Conservation (phyloP, 2,888 invertebrate species). For the Noctua comes region DNA sequence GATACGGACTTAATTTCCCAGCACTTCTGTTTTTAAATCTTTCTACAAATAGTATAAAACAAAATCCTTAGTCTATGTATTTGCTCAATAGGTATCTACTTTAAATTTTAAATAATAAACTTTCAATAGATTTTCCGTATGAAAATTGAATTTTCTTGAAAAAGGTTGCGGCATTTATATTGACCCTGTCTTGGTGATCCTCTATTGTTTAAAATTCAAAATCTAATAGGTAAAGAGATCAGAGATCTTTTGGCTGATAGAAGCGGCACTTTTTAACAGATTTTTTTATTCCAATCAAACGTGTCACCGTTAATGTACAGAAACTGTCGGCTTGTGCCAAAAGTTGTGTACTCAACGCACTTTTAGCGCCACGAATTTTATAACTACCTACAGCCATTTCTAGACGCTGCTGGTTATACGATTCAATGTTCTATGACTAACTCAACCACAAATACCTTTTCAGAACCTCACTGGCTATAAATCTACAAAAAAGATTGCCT, state of each 20-base stretch:
- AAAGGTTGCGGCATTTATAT: neutral
- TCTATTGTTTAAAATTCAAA: neutral
- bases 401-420: neutral
- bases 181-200: neutral
- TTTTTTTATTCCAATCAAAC: neutral
- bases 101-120: neutral
- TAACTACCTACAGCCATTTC: neutral
- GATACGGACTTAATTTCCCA: too few species aligned
- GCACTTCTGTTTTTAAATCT: neutral
- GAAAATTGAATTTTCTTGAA: neutral
- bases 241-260: neutral
- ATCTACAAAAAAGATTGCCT: slow-evolving; percentile 30
- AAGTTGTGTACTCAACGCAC: neutral
- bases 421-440: neutral
- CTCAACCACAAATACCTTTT: slow-evolving; percentile 14
- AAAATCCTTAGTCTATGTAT: neutral
- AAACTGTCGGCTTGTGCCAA: neutral
- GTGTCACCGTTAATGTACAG: neutral
- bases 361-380: neutral
- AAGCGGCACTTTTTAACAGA: neutral
- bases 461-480: slow-evolving; percentile 16
- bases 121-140: neutral
- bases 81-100: neutral
- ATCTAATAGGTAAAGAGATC: neutral
- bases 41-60: neutral